phyloP scores from a whole-genome alignment of 2,797 vertebrate genomes.

The Sebastes goodei region DNA sequence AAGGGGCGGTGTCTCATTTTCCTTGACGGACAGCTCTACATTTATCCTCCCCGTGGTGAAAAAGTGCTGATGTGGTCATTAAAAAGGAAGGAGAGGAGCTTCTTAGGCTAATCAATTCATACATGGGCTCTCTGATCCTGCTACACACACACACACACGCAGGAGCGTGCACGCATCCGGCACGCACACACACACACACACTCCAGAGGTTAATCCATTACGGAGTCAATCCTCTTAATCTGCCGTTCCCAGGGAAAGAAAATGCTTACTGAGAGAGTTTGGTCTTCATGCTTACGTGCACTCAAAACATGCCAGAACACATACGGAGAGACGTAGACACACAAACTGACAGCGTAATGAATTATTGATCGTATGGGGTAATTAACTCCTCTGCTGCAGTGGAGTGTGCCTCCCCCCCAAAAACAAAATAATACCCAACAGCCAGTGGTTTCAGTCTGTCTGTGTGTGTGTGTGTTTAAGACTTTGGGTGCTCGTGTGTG shows the following conservation, averaged over 20 bases:
- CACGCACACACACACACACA: slow-evolving; percentile 52
- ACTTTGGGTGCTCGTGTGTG: slow-evolving; percentile 27
- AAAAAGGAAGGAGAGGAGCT: slow-evolving; percentile 74
- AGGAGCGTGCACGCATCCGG: neutral
- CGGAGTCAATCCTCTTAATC: slow-evolving; percentile 84
- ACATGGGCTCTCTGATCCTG: slow-evolving; percentile 75
- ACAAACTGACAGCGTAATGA: slow-evolving; percentile 79
- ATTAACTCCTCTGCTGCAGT: slow-evolving; percentile 79
- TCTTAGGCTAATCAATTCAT: slow-evolving; percentile 84
- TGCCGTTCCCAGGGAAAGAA: slow-evolving; percentile 79
- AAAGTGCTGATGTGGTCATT: slow-evolving; percentile 85
- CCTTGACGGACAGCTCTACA: slow-evolving; percentile 73
- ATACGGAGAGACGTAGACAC: slow-evolving; percentile 58
- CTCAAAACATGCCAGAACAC: slow-evolving; percentile 70
- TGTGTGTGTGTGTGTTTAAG: slow-evolving; percentile 4
- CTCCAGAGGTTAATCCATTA: slow-evolving; percentile 85
- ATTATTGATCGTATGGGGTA: slow-evolving; percentile 83
- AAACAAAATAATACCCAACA: slow-evolving; percentile 43
- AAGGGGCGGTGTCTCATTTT: slow-evolving; percentile 69
- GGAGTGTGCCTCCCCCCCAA: slow-evolving; percentile 33
- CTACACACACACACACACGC: slow-evolving; percentile 5
- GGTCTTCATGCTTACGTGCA: slow-evolving; percentile 71
- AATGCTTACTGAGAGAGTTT: slow-evolving; percentile 82
- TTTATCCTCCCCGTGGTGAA: slow-evolving; percentile 70
- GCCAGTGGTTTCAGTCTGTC: slow-evolving; percentile 13